Base-by-base conservation (phyloP, 1,140 invertebrate species). In the Pissodes strobi region DNA sequence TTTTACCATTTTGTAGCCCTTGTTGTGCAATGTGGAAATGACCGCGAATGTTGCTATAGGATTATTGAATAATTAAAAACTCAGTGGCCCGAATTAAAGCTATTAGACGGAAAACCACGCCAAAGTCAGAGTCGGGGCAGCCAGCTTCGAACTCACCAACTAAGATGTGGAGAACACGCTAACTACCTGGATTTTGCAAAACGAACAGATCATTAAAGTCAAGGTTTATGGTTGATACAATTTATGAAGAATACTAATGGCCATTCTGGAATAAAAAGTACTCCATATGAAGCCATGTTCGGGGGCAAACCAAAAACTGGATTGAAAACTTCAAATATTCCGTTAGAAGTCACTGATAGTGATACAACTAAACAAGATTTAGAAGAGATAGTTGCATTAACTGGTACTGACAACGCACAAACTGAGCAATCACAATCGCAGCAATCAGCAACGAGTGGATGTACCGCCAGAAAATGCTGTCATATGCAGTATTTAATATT, bases 51-150 rank as follows among this genome's bases (percentile, higher is more conserved):
- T 43, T 15, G 34, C 34, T 73, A 72, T 45, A 38, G 48, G 56
- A 45, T 77, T n/a, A 69, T 81, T 43, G 22, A 65, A 37, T 49
- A 76, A 48, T 27, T 81, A 59, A 62, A 34, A 12, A 23, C 53
- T 21, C 69, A 77, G 46, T 83, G 78, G 79, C 66, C 64, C 18
- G 76, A 78, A 56, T 43, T 76, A 15, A 79, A 79, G 70, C 76
- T 79, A 6, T 69, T 78, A 5, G 70, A 77, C 58, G 77, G 76
- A 18, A 74, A 77, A 49, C 74, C 74, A 23, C 45, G 72, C 12
- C 72, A 77, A 25, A 73, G 64, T 49, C 72, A 73, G 56, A 52
- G 45, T n/a, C 70, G 72, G 69, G 67, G 58, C 37, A 67, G 13
- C 52, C 70, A 27, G 9, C n/a, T n/a, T n/a, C n/a, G 25, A 27